phyloP scores from a whole-genome alignment of 2,113 vertebrate genomes.

The Illadopsis cleaveri region DNA sequence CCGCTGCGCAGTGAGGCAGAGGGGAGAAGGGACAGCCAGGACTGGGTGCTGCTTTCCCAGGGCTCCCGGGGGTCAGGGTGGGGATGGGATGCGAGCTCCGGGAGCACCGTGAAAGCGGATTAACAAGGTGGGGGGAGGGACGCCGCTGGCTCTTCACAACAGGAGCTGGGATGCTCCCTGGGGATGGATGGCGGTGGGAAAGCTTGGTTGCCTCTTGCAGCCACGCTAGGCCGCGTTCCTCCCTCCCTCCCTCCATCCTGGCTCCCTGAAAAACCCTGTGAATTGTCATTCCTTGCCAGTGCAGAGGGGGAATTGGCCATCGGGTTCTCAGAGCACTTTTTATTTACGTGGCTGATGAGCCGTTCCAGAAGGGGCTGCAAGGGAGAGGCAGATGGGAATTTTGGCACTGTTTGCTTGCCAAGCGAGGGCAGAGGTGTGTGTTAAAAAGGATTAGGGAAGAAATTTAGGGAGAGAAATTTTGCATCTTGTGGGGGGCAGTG shows the following conservation, averaged over 20 bases:
- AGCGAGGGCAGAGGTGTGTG: neutral
- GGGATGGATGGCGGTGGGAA: conserved; percentile 65
- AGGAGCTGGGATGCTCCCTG: conserved; percentile 22
- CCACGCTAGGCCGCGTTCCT: conserved; percentile 14
- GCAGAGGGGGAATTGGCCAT: neutral
- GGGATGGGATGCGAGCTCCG: neutral
- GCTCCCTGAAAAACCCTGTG: conserved; percentile 51
- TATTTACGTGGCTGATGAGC: conserved; percentile 58
- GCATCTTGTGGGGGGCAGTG: neutral
- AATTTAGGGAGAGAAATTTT: neutral
- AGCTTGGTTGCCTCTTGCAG: conserved; percentile 63
- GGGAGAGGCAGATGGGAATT: conserved; percentile 31
- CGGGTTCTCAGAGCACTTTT: neutral
- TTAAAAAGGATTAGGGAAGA: neutral
- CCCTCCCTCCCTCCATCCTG: neutral
- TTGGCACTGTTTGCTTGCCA: neutral
- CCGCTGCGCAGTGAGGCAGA: neutral
- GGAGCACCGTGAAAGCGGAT: conserved; percentile 43
- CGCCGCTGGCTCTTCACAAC: neutral
- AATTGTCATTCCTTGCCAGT: conserved; percentile 47
- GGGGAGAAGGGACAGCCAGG: neutral
- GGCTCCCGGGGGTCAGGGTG: neutral
- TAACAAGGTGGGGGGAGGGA: conserved; percentile 27
- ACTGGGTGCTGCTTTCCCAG: conserved; percentile 53
- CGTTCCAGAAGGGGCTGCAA: conserved; percentile 24